Conservation (phyloP, 2,888 invertebrate genomes). For the Cryptocheilus praepositus region DNA sequence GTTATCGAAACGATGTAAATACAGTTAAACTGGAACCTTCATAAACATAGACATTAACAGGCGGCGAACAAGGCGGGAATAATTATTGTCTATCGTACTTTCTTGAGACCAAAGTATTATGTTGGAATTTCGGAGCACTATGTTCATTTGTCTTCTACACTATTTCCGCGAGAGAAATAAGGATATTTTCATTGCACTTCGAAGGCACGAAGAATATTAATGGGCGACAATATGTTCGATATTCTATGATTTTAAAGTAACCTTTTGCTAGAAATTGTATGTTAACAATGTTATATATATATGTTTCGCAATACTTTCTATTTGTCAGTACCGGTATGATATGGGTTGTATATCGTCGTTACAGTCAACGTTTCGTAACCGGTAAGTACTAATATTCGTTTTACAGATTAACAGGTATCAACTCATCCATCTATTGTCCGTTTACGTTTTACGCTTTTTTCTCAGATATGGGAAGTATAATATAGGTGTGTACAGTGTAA, state of each 20-base stretch:
- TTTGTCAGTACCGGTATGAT: conserved; percentile 5
- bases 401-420: conserved; percentile 15
- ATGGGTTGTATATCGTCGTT: conserved; percentile 5
- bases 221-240: neutral
- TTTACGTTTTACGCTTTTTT: too few relatives aligned
- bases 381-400: conserved; percentile 21
- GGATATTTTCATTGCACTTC: conserved; percentile 46
- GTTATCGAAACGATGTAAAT: conserved; percentile 13
- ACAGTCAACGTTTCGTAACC: conserved; percentile 11
- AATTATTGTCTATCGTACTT: conserved; percentile 1
- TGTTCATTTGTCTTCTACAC: neutral
- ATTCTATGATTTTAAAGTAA: conserved; percentile 11
- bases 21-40: neutral
- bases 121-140: conserved; percentile 7
- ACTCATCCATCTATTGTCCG: too few relatives aligned
- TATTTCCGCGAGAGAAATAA: conserved; percentile 2
- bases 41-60: conserved; percentile 10
- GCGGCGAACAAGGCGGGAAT: neutral
- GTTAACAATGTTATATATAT: conserved; percentile 11
- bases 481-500: conserved; percentile 11
- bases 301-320: too few relatives aligned
- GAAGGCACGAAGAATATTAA: conserved; percentile 24
- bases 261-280: neutral
- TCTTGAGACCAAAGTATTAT: conserved; percentile 2
- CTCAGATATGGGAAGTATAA: neutral